Evolutionary conservation across 2,113 vertebrate species (phyloP).

Genomic region (Limanda limanda): DNA sequence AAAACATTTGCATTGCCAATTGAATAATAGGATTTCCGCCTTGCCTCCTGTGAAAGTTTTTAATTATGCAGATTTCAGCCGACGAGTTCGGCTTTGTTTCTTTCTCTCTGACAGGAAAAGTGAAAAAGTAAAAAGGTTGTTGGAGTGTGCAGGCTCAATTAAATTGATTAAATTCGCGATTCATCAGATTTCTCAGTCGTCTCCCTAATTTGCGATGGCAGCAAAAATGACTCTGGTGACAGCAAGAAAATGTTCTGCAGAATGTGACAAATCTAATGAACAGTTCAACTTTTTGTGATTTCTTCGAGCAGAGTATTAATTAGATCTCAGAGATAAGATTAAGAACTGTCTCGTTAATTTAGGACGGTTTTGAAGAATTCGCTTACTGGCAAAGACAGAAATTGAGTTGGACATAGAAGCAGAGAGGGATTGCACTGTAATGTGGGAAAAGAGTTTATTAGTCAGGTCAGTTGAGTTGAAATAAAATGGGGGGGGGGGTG

Average conservation of each 20-base stretch:
- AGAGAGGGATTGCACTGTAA: not conserved
- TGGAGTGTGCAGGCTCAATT: constrained; percentile 25
- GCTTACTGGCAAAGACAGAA: constrained; percentile 2
- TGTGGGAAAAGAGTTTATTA: not conserved
- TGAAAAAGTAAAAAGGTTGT: constrained; percentile 11
- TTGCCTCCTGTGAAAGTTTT: constrained; percentile 6
- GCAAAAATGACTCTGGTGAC: not conserved
- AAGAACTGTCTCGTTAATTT: constrained; percentile 14
- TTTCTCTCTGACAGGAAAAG: constrained; percentile 11
- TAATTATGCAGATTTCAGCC: constrained; percentile 33
- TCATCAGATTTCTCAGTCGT: constrained; percentile 12
- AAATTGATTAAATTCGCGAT: constrained; percentile 20
- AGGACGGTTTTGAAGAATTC: not conserved
- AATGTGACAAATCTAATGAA: constrained; percentile 20
- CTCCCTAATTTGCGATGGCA: not conserved
- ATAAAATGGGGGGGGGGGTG: not conserved
- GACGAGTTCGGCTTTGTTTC: not conserved
- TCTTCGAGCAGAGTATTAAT: not conserved
- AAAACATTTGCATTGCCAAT: constrained; percentile 32
- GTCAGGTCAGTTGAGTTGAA: constrained; percentile 3
- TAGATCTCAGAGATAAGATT: constrained; percentile 13
- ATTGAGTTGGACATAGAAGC: not conserved
- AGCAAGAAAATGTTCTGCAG: constrained; percentile 3
- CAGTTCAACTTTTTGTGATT: constrained; percentile 2
- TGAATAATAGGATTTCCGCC: constrained; percentile 27